Conservation (phyloP, 2,113 vertebrate genomes). For the Ceyx cyanopectus region DNA sequence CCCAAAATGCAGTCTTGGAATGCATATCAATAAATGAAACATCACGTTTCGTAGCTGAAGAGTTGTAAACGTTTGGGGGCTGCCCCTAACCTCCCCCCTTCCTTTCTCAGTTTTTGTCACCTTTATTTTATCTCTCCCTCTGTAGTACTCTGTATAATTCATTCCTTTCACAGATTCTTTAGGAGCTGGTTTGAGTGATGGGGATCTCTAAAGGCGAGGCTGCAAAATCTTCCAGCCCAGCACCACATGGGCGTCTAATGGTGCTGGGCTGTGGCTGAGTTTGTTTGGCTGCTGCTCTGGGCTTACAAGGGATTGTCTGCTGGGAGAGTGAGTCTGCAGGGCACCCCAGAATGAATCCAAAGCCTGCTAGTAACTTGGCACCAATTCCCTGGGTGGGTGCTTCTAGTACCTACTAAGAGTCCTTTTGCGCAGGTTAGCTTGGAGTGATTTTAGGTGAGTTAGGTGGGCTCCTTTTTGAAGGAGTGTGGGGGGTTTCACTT, state of each 20-base stretch:
- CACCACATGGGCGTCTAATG: neutral
- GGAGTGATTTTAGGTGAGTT: neutral
- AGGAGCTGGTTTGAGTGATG: neutral
- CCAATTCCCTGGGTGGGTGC: neutral
- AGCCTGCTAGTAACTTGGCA: neutral
- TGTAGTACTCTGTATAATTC: neutral
- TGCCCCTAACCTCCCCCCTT: neutral
- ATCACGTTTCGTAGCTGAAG: neutral
- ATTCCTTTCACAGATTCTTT: neutral
- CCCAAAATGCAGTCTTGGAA: conserved; percentile 16
- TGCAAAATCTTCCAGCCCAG: neutral
- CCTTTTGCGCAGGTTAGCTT: neutral
- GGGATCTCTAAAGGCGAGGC: neutral
- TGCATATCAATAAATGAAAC: neutral
- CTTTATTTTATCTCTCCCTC: neutral
- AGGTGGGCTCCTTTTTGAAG: neutral
- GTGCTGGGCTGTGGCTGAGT: neutral
- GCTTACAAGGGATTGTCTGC: neutral
- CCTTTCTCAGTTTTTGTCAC: neutral
- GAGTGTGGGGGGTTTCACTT: neutral
- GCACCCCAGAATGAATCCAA: neutral
- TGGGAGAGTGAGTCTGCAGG: neutral
- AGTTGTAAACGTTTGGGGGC: neutral
- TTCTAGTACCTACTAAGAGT: neutral
- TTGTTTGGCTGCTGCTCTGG: neutral